These are phyloP conservation scores for Bovichtus diacanthus DNA, from an alignment of 2,797 vertebrate species.

Conservation along the genomic window DNA sequence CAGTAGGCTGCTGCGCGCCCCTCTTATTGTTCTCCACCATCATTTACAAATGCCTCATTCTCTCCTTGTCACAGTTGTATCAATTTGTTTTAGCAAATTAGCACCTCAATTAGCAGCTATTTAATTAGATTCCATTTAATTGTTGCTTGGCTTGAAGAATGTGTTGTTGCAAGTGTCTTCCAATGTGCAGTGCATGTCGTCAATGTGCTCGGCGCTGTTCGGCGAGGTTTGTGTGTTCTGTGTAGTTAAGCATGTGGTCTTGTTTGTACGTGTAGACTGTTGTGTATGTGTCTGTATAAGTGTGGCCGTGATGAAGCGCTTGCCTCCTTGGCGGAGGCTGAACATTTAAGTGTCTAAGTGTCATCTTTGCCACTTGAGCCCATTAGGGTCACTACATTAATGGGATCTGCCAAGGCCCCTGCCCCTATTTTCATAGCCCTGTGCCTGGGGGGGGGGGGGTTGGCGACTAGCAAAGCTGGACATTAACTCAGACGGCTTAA, in stretches of 20 bases:
- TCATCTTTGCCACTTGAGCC: slow-evolving; percentile 63
- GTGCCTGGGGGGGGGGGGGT: not conserved
- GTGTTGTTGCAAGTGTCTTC: slow-evolving; percentile 20
- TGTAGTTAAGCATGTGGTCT: slow-evolving; percentile 13
- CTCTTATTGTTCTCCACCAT: slow-evolving; percentile 27
- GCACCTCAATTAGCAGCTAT: slow-evolving; percentile 56
- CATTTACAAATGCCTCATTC: slow-evolving; percentile 45
- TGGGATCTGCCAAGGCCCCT: slow-evolving; percentile 63
- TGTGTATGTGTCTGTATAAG: slow-evolving; percentile 2
- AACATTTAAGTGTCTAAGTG: slow-evolving; percentile 48
- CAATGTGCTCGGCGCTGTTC: slow-evolving; percentile 6
- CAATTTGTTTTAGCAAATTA: slow-evolving; percentile 61
- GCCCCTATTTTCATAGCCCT: slow-evolving; percentile 64
- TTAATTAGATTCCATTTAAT: slow-evolving; percentile 57
- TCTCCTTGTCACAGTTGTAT: slow-evolving; percentile 51
- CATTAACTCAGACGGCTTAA: slow-evolving; percentile 79
- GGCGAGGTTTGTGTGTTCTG: not conserved
- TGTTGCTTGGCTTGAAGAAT: slow-evolving; percentile 44
- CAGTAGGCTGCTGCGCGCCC: not conserved
- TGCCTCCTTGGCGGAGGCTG: slow-evolving; percentile 22
- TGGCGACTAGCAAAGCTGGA: slow-evolving; percentile 63
- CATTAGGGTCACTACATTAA: slow-evolving; percentile 69
- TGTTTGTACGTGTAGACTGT: slow-evolving; percentile 1
- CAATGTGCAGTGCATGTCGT: slow-evolving; percentile 6
- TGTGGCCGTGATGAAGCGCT: slow-evolving; percentile 19